Conservation (phyloP, 2,113 vertebrate genomes). For the Scortum barcoo region DNA sequence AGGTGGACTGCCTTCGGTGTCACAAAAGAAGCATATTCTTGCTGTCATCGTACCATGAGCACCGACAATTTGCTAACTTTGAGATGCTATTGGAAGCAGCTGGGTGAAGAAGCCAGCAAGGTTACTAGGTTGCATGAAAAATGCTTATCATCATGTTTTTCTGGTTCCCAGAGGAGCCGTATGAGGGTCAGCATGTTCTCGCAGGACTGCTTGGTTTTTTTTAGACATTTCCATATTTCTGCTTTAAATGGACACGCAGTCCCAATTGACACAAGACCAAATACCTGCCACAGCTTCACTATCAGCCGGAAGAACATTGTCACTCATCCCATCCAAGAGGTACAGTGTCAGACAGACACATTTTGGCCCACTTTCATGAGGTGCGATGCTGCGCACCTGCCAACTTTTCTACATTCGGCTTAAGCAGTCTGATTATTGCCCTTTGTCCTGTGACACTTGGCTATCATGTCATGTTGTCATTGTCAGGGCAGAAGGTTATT, state of each 20-base stretch:
- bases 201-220: not conserved
- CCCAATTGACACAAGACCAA: not conserved
- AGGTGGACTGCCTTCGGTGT: not conserved
- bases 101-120: not conserved
- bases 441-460: constrained; percentile 2
- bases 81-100: not conserved
- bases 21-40: not conserved
- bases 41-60: not conserved
- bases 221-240: not conserved
- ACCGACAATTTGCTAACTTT: not conserved
- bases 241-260: constrained; percentile 10
- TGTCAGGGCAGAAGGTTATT: constrained; percentile 9
- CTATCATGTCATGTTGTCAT: constrained; percentile 1
- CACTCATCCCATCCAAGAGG: not conserved
- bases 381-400: constrained; percentile 15
- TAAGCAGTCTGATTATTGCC: constrained; percentile 19
- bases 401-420: constrained; percentile 22
- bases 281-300: not conserved
- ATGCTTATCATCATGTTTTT: not conserved
- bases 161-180: not conserved
- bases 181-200: not conserved
- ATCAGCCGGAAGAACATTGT: not conserved
- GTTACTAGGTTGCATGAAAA: not conserved
- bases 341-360: constrained; percentile 10
- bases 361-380: constrained; percentile 17